A percentile compares a stretch with the other conserved stretches of the same genome.
These are phyloP conservation scores for Rotaria sp. DNA, from an alignment of 2,888 invertebrate species.

Conservation along the genomic window DNA sequence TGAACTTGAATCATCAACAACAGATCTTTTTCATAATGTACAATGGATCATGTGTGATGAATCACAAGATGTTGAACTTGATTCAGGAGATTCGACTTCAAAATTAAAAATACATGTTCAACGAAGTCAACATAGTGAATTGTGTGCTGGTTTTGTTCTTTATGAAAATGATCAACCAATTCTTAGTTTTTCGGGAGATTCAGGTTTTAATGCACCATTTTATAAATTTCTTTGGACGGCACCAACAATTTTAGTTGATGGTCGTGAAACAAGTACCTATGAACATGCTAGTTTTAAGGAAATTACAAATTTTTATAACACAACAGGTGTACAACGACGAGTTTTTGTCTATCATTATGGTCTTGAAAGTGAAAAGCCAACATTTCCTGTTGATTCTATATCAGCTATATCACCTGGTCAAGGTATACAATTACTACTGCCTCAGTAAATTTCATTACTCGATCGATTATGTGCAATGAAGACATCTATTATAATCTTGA, in stretches of 20 bases:
- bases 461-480: too few species aligned
- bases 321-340: background rate
- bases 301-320: background rate
- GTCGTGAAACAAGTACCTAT: background rate
- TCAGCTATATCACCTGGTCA: conserved; percentile 23
- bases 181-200: background rate
- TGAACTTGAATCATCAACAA: background rate
- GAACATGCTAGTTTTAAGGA: conserved; percentile 21
- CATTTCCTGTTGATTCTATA: background rate
- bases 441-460: background rate
- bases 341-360: conserved; percentile 20
- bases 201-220: background rate
- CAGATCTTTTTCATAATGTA: background rate
- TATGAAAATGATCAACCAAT: background rate
- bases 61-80: background rate
- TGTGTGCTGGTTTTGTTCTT: conserved; percentile 11
- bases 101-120: background rate
- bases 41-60: conserved; percentile 1
- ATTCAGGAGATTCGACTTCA: background rate
- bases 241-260: background rate
- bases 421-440: background rate
- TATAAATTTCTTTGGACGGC: background rate
- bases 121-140: conserved; percentile 16
- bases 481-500: too few species aligned
- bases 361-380: background rate